Evolutionary conservation across 2,888 invertebrate genomes (phyloP).

Genomic region (Beris chalybata): DNA sequence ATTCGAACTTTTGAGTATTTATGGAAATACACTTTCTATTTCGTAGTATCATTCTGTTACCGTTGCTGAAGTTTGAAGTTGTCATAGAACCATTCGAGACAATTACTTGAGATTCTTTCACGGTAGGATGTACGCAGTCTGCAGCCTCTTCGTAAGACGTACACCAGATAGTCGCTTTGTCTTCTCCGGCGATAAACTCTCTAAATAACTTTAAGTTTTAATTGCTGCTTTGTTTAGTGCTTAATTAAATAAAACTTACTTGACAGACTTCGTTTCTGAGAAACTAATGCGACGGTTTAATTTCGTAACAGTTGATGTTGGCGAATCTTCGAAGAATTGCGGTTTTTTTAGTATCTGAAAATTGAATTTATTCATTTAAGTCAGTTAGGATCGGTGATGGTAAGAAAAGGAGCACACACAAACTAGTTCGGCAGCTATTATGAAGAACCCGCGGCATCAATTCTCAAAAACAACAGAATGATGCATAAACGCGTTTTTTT

Average conservation of each 20-base stretch:
- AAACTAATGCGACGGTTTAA: constrained; percentile 41
- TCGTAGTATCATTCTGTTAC: not conserved
- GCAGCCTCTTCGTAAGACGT: constrained; percentile 41
- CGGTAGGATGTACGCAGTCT: constrained; percentile 30
- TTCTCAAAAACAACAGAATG: too few species aligned
- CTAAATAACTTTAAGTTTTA: constrained; percentile 26
- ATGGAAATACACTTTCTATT: not conserved
- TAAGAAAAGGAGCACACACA: too few species aligned
- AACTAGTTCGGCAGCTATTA: too few species aligned
- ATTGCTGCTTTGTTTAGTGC: not conserved
- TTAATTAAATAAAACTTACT: constrained; percentile 35
- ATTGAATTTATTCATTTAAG: not conserved
- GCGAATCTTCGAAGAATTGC: constrained; percentile 11
- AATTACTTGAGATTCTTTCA: not conserved
- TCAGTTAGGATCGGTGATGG: too few species aligned
- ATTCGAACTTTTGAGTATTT: not conserved
- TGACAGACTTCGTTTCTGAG: constrained; percentile 42
- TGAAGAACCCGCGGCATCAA: too few species aligned
- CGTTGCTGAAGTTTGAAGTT: not conserved
- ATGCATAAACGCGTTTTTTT: too few species aligned
- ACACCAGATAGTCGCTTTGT: constrained; percentile 42
- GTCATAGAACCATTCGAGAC: too few species aligned
- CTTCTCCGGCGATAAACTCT: constrained; percentile 41
- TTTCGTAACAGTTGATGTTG: constrained; percentile 36
- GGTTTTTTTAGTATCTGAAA: constrained; percentile 41